phyloP scores from a whole-genome alignment of 2,113 vertebrate species.

The Calidris pygmaea region DNA sequence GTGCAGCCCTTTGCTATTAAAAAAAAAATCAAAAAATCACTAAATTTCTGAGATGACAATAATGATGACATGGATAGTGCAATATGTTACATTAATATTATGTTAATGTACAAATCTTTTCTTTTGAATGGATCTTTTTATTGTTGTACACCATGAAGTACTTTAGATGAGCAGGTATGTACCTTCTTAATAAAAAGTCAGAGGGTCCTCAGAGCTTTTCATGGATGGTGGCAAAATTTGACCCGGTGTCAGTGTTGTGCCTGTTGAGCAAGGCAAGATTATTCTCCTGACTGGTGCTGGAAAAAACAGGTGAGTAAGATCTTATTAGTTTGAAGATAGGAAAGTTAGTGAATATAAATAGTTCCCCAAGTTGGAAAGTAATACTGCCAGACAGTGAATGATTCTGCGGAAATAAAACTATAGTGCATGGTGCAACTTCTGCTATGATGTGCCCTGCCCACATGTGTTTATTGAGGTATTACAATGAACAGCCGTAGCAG shows the following conservation, averaged over 20 bases:
- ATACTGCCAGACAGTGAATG: not conserved
- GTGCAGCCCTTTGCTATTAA: not conserved
- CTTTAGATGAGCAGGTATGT: not conserved
- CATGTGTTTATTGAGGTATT: not conserved
- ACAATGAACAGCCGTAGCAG: not conserved
- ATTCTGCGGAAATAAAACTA: not conserved
- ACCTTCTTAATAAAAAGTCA: not conserved
- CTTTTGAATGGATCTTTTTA: not conserved
- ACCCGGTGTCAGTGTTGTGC: not conserved
- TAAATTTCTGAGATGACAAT: not conserved
- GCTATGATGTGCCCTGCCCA: not conserved
- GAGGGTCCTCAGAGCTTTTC: not conserved
- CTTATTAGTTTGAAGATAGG: not conserved
- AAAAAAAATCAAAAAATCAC: not conserved
- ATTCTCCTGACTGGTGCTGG: not conserved
- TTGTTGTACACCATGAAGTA: not conserved
- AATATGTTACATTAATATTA: not conserved
- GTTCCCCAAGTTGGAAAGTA: not conserved
- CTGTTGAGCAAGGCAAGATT: not conserved
- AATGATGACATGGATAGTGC: not conserved
- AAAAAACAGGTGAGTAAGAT: not conserved
- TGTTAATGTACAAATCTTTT: not conserved
- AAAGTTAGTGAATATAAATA: not conserved
- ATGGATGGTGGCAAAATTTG: not conserved
- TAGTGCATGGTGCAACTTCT: not conserved